These are phyloP conservation scores for Nasonia longicornis DNA, from an alignment of 1,140 invertebrate genomes.

Conservation along the genomic window DNA sequence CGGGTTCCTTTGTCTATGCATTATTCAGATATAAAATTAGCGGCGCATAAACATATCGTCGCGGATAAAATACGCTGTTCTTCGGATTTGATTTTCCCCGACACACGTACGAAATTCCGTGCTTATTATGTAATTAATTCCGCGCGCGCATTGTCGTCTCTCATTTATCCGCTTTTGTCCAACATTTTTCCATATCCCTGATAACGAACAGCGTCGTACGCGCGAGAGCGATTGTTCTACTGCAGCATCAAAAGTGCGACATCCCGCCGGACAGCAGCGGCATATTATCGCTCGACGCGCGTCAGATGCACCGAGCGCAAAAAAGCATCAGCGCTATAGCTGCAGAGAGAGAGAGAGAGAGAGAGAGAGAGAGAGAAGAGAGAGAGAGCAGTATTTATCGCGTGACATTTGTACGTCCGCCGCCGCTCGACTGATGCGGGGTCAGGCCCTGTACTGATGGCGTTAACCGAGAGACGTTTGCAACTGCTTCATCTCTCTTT, in stretches of 20 bases:
- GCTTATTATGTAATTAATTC: too few relatives aligned
- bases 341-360: not conserved
- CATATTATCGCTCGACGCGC: constrained; percentile 22
- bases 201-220: not conserved
- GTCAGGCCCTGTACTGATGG: not conserved
- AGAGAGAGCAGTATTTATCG: constrained; percentile 8
- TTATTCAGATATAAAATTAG: not conserved
- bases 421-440: not conserved
- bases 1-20: not conserved
- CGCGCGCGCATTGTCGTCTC: not conserved
- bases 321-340: not conserved
- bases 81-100: not conserved
- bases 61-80: not conserved
- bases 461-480: not conserved
- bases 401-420: constrained; percentile 27
- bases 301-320: not conserved
- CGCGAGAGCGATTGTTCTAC: constrained; percentile 7
- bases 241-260: constrained; percentile 37
- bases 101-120: too few relatives aligned
- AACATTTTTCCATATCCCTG: not conserved
- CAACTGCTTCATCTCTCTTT: not conserved
- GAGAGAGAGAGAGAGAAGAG: not conserved
- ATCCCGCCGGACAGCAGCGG: constrained; percentile 13
- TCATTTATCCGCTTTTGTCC: not conserved
- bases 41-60: not conserved